Percentiles rank a stretch among this genome's conserved stretches.
phyloP scores from a whole-genome alignment of 2,888 invertebrate genomes.

The Labia minor region DNA sequence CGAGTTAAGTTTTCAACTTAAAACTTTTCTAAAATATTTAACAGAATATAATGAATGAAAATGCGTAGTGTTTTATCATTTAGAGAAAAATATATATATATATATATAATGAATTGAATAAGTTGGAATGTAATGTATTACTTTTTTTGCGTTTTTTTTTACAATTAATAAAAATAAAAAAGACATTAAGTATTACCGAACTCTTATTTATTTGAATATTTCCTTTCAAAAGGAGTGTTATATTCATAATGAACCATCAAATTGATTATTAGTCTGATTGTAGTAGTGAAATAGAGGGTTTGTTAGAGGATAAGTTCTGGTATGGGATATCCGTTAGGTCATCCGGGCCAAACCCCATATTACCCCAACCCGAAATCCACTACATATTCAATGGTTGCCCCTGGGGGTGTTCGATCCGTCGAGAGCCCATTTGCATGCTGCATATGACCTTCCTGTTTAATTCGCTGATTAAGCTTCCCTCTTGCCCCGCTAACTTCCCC shows the following conservation, averaged over 20 bases:
- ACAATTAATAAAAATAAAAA: too few species aligned
- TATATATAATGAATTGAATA: too few species aligned
- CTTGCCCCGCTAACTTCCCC: neutral
- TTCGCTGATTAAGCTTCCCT: neutral
- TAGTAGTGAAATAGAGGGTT: neutral
- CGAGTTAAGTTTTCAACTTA: too few species aligned
- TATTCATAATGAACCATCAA: neutral
- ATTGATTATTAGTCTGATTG: neutral
- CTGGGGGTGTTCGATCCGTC: constrained; percentile 13
- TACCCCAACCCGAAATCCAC: neutral
- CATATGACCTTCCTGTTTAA: constrained; percentile 13
- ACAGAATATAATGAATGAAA: too few species aligned
- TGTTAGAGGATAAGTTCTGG: neutral
- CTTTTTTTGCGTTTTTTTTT: too few species aligned
- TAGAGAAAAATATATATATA: too few species aligned
- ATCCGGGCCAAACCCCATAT: constrained; percentile 5
- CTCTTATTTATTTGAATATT: too few species aligned
- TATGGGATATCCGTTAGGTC: constrained; percentile 5
- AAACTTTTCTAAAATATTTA: too few species aligned
- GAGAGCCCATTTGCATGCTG: constrained; percentile 13
- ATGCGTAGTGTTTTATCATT: too few species aligned
- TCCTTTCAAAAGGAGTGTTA: too few species aligned
- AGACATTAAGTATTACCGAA: too few species aligned
- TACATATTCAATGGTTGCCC: constrained; percentile 5
- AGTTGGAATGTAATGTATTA: too few species aligned